Percentiles rank a stretch among this genome's conserved stretches.
Evolutionary conservation across 1,140 invertebrate genomes (phyloP).

Genomic region (Micrasema minimum): DNA sequence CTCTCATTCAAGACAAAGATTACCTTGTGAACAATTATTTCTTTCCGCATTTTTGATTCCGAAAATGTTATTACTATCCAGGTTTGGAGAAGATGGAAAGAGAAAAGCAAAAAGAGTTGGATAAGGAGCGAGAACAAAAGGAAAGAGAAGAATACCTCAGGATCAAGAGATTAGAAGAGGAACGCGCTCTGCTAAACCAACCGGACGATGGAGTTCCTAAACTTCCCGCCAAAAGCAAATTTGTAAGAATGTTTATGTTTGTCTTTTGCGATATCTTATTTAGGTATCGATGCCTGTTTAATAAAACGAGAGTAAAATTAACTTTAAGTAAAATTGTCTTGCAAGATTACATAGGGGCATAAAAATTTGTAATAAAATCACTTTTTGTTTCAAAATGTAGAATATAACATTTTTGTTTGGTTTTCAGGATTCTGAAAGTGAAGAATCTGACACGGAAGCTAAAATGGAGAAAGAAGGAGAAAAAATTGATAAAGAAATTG

Average conservation of each 20-base stretch:
- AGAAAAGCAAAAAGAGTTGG: constrained; percentile 90
- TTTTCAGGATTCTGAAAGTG: constrained; percentile 58
- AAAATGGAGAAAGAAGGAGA: constrained; percentile 41
- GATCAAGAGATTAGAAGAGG: constrained; percentile 72
- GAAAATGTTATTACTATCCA: too few species aligned
- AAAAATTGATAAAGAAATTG: constrained; percentile 42
- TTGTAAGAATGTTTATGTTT: constrained; percentile 76
- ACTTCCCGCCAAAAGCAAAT: constrained; percentile 80
- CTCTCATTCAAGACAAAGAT: too few species aligned
- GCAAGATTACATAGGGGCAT: too few species aligned
- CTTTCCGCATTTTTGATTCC: too few species aligned
- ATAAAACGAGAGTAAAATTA: too few species aligned
- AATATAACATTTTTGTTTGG: not conserved
- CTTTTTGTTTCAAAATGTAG: too few species aligned
- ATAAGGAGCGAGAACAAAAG: constrained; percentile 77
- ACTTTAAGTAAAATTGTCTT: too few species aligned
- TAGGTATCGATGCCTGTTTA: too few species aligned
- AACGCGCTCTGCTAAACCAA: constrained; percentile 68
- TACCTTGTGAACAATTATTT: too few species aligned
- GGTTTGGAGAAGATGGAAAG: constrained; percentile 96
- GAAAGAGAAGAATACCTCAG: constrained; percentile 71
- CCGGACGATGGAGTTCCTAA: constrained; percentile 61
- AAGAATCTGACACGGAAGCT: constrained; percentile 55
- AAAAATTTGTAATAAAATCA: too few species aligned
- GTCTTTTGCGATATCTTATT: too few species aligned